Conservation (phyloP, 2,888 invertebrate species). For the Parascotia fuliginaria region DNA sequence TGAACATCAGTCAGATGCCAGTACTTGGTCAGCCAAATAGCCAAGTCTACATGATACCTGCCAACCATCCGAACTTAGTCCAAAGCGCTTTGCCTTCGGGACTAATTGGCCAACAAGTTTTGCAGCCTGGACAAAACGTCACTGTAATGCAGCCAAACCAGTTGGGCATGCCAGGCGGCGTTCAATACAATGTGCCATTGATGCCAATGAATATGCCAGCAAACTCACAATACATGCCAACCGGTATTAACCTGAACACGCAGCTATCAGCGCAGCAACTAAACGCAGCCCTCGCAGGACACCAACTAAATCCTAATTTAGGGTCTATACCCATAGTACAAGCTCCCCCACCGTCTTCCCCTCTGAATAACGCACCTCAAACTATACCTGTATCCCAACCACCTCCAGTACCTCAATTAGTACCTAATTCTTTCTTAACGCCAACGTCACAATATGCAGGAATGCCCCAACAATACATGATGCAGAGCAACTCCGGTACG, state of each 20-base stretch:
- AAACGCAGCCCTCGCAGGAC: conserved; percentile 74
- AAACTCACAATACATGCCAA: conserved; percentile 73
- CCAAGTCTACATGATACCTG: conserved; percentile 81
- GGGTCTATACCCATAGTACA: conserved; percentile 77
- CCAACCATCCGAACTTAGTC: conserved; percentile 71
- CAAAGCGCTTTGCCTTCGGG: conserved; percentile 69
- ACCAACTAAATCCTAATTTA: conserved; percentile 69
- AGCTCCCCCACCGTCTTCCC: conserved; percentile 66
- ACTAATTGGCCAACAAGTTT: conserved; percentile 69
- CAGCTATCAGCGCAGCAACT: conserved; percentile 78
- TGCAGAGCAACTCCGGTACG: conserved; percentile 66
- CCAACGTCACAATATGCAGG: conserved; percentile 72
- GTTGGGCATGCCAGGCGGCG: conserved; percentile 70
- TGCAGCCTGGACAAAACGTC: conserved; percentile 76
- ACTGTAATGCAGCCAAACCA: conserved; percentile 81
- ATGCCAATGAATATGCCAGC: conserved; percentile 79
- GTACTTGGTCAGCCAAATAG: conserved; percentile 75
- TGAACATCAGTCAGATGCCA: conserved; percentile 75
- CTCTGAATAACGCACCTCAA: conserved; percentile 59
- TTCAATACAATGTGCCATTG: conserved; percentile 76
- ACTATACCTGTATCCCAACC: conserved; percentile 62
- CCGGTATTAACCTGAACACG: conserved; percentile 74
- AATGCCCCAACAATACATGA: conserved; percentile 74
- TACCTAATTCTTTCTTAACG: conserved; percentile 68
- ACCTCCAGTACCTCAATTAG: conserved; percentile 67